A percentile compares a stretch with the other conserved stretches of the same genome.
These are phyloP conservation scores for Tortricodes alternella DNA, from an alignment of 2,888 invertebrate genomes.

Conservation along the genomic window DNA sequence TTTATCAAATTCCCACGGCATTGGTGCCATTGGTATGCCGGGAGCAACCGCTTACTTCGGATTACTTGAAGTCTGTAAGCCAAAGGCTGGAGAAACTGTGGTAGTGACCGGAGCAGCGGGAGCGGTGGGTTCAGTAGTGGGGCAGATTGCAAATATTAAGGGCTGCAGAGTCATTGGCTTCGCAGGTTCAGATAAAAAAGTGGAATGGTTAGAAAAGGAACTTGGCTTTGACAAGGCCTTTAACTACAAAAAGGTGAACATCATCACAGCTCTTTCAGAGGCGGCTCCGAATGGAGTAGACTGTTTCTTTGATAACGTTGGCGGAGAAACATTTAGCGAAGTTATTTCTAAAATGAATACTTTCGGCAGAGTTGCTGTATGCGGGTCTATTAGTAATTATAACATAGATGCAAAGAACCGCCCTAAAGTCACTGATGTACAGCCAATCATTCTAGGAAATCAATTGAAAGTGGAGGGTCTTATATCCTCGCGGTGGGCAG, in stretches of 20 bases:
- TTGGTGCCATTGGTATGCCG: slow-evolving; percentile 86
- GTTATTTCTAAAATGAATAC: slow-evolving; percentile 84
- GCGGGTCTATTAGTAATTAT: slow-evolving; percentile 62
- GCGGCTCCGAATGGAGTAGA: slow-evolving; percentile 87
- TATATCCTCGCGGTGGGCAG: slow-evolving; percentile 61
- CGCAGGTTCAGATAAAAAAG: slow-evolving; percentile 87
- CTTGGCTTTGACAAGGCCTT: slow-evolving; percentile 87
- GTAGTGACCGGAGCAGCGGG: slow-evolving; percentile 89
- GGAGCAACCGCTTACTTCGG: slow-evolving; percentile 89
- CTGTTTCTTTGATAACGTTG: slow-evolving; percentile 90
- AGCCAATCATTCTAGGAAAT: slow-evolving; percentile 73
- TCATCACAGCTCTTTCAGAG: slow-evolving; percentile 78
- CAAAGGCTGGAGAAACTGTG: slow-evolving; percentile 86
- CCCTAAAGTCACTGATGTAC: slow-evolving; percentile 54
- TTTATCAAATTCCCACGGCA: slow-evolving; percentile 74
- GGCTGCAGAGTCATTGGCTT: slow-evolving; percentile 84
- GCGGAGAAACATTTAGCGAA: slow-evolving; percentile 84
- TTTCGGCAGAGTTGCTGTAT: slow-evolving; percentile 48
- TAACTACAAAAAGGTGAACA: slow-evolving; percentile 86
- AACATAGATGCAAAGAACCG: slow-evolving; percentile 57
- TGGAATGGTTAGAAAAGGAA: slow-evolving; percentile 84
- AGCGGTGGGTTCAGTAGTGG: slow-evolving; percentile 88
- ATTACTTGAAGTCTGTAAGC: slow-evolving; percentile 85
- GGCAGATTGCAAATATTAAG: slow-evolving; percentile 70
- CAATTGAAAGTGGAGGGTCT: slow-evolving; percentile 84